phyloP scores from a whole-genome alignment of 1,140 invertebrate genomes.

The Scaptomyza montana region DNA sequence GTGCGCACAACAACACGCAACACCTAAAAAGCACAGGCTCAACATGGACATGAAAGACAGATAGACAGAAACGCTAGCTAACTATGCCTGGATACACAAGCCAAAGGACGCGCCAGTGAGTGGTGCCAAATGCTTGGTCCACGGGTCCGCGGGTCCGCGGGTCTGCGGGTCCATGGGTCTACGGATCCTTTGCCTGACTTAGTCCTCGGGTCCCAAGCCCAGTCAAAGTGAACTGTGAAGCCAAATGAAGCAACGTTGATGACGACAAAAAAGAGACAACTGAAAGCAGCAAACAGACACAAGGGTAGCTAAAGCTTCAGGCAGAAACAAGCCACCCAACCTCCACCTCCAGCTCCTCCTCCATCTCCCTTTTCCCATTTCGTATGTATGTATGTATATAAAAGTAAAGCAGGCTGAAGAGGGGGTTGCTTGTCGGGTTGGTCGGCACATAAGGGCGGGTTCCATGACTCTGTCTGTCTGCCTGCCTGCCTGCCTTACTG shows the following conservation, averaged over 20 bases:
- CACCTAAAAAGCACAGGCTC: constrained; percentile 36
- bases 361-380: not conserved
- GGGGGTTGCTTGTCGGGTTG: constrained; percentile 45
- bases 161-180: no score
- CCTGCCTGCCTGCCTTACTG: constrained; percentile 5
- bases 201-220: not conserved
- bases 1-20: constrained; percentile 44
- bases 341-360: not conserved
- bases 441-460: constrained; percentile 21
- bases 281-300: constrained; percentile 30
- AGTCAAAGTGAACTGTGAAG: constrained; percentile 49
- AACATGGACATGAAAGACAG: not conserved
- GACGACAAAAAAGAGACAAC: not conserved
- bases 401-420: not conserved
- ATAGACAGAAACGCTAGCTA: not conserved
- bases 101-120: constrained; percentile 46
- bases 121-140: constrained; percentile 45
- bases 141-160: not conserved
- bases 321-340: constrained; percentile 1
- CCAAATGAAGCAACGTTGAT: constrained; percentile 54
- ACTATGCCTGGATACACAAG: not conserved
- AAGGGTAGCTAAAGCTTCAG: constrained; percentile 25
- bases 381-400: not conserved
- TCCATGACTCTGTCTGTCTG: not conserved
- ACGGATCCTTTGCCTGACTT: not conserved